These are phyloP conservation scores for Holothuria leucospilota DNA, from an alignment of 53 echinoderm and acorn worm genomes.

Conservation along the genomic window DNA sequence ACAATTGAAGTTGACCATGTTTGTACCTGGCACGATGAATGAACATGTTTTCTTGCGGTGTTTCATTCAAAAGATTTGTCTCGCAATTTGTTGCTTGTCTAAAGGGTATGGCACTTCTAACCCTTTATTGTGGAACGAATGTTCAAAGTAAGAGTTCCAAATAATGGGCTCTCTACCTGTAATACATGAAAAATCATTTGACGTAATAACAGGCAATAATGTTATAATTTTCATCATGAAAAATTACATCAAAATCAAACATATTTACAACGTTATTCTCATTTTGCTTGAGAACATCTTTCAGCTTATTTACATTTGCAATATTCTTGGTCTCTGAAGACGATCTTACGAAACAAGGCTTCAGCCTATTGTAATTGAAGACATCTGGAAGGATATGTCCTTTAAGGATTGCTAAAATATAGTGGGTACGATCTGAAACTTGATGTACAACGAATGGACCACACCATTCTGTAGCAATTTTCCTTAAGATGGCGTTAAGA, in stretches of 20 bases:
- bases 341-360: slow-evolving; percentile 42
- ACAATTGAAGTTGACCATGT: too few relatives aligned
- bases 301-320: too few relatives aligned
- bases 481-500: not conserved
- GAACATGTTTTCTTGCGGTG: too few relatives aligned
- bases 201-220: too few relatives aligned
- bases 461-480: slow-evolving; percentile 14
- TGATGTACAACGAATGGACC: slow-evolving; percentile 46
- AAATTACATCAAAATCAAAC: not conserved
- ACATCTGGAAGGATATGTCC: slow-evolving; percentile 48
- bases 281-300: too few relatives aligned
- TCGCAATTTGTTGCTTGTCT: not conserved
- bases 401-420: slow-evolving; percentile 25
- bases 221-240: too few relatives aligned
- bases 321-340: too few relatives aligned
- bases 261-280: too few relatives aligned
- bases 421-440: slow-evolving; percentile 52
- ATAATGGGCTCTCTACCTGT: too few relatives aligned
- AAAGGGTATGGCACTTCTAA: not conserved
- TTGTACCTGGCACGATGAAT: too few relatives aligned
- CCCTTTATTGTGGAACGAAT: not conserved
- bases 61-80: too few relatives aligned
- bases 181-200: not conserved
- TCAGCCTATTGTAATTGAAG: slow-evolving; percentile 46
- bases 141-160: not conserved